Evolutionary conservation across 2,113 vertebrate species (phyloP).

Genomic region (Drymodes brunneopygia): DNA sequence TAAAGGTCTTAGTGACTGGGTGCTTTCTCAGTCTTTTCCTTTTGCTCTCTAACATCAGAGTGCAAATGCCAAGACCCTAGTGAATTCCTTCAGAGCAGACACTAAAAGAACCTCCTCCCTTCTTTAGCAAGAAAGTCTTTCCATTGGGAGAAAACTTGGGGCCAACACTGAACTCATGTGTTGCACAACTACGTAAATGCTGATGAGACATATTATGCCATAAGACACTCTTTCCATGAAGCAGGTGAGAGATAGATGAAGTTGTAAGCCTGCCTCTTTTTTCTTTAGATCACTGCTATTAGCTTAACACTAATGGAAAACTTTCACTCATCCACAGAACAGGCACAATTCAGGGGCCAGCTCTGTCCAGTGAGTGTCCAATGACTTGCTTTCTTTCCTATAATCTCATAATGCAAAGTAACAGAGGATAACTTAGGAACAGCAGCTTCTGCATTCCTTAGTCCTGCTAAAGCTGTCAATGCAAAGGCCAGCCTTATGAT

Average conservation of each 20-base stretch:
- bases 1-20: conserved; percentile 48
- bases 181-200: not conserved
- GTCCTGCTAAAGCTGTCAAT: not conserved
- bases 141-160: not conserved
- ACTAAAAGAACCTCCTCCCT: not conserved
- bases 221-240: not conserved
- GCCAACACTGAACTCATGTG: not conserved
- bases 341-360: not conserved
- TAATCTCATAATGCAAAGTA: not conserved
- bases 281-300: not conserved
- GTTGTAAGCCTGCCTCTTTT: not conserved
- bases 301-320: not conserved
- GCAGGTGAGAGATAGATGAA: not conserved
- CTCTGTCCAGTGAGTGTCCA: not conserved
- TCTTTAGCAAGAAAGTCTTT: not conserved
- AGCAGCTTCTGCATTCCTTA: not conserved
- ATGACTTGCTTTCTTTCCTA: not conserved
- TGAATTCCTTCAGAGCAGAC: not conserved
- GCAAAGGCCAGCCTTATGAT: not conserved
- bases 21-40: conserved; percentile 33
- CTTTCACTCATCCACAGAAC: not conserved
- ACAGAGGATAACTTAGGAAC: not conserved
- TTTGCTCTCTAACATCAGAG: conserved; percentile 38
- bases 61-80: conserved; percentile 10
- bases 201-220: not conserved